Evolutionary conservation across 2,113 vertebrate species (phyloP).

Genomic region (Archilochus colubris): DNA sequence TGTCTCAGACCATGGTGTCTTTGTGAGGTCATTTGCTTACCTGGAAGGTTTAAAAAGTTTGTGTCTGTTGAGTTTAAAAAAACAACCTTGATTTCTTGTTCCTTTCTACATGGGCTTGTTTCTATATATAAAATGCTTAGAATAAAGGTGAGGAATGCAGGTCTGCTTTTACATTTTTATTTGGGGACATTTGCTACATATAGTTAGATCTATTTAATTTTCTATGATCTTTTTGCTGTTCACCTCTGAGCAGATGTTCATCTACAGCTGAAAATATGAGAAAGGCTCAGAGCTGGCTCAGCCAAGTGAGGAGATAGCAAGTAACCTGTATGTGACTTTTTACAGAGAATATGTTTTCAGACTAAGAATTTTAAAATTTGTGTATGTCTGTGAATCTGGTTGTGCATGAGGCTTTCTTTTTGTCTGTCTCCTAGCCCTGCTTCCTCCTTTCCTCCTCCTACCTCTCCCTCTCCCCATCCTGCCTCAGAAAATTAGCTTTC

Average conservation of each 20-base stretch:
- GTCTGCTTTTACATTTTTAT: background rate
- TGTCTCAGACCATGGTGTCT: background rate
- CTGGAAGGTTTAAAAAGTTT: background rate
- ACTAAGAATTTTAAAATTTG: background rate
- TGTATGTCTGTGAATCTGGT: background rate
- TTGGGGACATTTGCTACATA: background rate
- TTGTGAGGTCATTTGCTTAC: background rate
- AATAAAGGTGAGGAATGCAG: background rate
- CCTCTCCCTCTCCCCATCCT: background rate
- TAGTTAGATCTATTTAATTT: constrained; percentile 19
- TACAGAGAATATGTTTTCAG: background rate
- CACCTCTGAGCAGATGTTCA: background rate
- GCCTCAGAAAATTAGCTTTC: constrained; percentile 39
- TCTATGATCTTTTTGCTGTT: constrained; percentile 7
- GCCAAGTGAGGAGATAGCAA: background rate
- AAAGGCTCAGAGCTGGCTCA: background rate
- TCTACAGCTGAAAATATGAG: constrained; percentile 3
- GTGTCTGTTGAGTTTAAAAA: background rate
- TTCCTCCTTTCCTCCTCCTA: background rate
- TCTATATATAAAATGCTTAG: background rate
- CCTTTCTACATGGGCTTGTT: background rate
- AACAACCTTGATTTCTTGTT: background rate
- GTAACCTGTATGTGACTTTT: background rate
- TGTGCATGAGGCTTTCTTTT: background rate
- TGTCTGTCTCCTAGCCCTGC: background rate